These are phyloP conservation scores for Rattus rattus DNA, from an alignment of 2,113 vertebrate genomes.

Conservation along the genomic window DNA sequence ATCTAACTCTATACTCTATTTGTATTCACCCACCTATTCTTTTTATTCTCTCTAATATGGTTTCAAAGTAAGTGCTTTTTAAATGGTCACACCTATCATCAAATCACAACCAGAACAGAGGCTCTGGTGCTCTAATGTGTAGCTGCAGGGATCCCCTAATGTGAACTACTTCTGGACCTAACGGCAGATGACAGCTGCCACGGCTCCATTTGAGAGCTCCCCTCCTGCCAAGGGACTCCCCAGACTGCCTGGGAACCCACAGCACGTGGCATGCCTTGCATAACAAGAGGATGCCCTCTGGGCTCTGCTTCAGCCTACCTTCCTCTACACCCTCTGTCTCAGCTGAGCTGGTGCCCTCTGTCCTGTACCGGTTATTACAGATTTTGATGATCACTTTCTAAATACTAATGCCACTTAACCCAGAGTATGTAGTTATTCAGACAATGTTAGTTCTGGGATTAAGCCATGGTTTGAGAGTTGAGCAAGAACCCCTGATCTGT, in stretches of 20 bases:
- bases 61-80: not conserved
- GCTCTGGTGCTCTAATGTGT: not conserved
- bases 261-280: rapidly evolving
- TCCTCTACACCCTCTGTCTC: not conserved
- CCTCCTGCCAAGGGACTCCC: not conserved
- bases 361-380: not conserved
- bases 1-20: not conserved
- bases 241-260: not conserved
- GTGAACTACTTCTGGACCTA: not conserved
- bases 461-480: slow-evolving; percentile 13
- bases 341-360: not conserved
- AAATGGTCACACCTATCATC: not conserved
- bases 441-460: not conserved
- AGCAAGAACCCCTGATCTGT: not conserved
- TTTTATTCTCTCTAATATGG: not conserved
- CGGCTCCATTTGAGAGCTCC: not conserved
- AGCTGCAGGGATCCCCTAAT: not conserved
- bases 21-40: not conserved
- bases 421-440: not conserved
- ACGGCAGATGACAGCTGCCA: not conserved
- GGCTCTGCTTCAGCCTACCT: not conserved
- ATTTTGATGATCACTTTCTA: not conserved
- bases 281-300: no score
- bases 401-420: not conserved
- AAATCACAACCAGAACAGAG: slow-evolving; percentile 27